phyloP scores from a whole-genome alignment of 92 coral and sea anemone genomes.

The Nematostella vectensis region DNA sequence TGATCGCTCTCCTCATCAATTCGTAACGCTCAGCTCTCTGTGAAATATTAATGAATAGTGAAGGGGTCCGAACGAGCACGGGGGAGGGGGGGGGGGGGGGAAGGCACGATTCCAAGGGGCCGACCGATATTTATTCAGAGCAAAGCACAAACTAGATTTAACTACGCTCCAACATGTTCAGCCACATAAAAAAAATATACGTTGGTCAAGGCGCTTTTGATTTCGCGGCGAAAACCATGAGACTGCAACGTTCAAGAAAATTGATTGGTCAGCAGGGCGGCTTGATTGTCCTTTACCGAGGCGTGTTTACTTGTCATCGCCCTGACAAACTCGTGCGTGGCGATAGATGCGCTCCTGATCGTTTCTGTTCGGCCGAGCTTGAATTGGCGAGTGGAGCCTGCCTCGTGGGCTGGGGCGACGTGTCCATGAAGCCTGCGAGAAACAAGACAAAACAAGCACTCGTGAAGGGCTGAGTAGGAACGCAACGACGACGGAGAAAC shows the following conservation, averaged over 20 bases:
- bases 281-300: background rate
- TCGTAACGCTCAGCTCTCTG: constrained; percentile 73
- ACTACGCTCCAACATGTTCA: background rate
- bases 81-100: too few relatives aligned
- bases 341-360: constrained; percentile 80
- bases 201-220: background rate
- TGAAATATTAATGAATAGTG: background rate
- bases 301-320: constrained; percentile 45
- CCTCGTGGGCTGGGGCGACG: constrained; percentile 84
- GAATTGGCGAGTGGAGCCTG: constrained; percentile 85
- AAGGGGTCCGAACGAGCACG: too few relatives aligned
- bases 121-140: too few relatives aligned
- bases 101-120: too few relatives aligned
- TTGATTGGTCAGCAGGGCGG: background rate
- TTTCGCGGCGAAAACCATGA: background rate
- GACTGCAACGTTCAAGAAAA: background rate
- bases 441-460: too few relatives aligned
- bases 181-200: background rate
- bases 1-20: constrained; percentile 68
- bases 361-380: constrained; percentile 91
- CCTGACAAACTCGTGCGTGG: constrained; percentile 74
- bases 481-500: too few relatives aligned
- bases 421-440: constrained; percentile 66
- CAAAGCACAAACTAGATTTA: too few relatives aligned
- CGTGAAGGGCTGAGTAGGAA: too few relatives aligned